Percentiles rank a stretch among this genome's conserved stretches.
These are phyloP conservation scores for Arizona elegans DNA, from an alignment of 2,113 vertebrate species.

Conservation along the genomic window DNA sequence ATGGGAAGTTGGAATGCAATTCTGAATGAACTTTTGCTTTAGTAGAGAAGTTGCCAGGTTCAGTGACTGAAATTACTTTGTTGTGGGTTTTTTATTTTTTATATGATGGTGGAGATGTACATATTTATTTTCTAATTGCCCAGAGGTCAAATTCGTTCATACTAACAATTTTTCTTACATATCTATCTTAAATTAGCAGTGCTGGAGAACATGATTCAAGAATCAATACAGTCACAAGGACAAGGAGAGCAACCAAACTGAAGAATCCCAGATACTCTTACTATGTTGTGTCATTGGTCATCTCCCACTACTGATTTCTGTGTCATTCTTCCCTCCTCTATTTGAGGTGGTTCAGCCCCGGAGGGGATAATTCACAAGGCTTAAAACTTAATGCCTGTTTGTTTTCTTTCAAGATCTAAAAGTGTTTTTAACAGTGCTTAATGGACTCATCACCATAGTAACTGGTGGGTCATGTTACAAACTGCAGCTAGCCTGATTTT, in stretches of 20 bases:
- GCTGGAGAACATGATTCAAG: not conserved
- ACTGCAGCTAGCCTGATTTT: not conserved
- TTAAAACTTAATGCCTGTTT: not conserved
- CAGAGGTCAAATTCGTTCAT: not conserved
- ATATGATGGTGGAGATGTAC: not conserved
- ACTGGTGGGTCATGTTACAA: not conserved
- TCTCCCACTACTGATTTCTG: not conserved
- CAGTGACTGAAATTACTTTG: not conserved
- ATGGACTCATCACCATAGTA: not conserved
- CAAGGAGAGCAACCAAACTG: not conserved
- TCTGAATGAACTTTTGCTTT: not conserved
- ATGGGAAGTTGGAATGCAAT: not conserved
- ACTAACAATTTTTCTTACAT: not conserved
- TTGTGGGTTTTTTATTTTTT: not conserved
- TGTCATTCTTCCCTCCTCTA: not conserved
- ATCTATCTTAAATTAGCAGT: not conserved
- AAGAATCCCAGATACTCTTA: not conserved
- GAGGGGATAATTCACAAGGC: not conserved
- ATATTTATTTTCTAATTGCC: not conserved
- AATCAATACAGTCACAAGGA: not conserved
- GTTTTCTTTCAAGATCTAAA: not conserved
- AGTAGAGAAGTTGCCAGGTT: not conserved
- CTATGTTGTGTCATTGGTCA: not conserved
- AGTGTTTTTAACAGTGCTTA: not conserved
- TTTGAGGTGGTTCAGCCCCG: not conserved